Evolutionary conservation across 2,113 vertebrate species (phyloP), one percentile per base, ranked within the genome.

Genomic region (Numida meleagris): DNA sequence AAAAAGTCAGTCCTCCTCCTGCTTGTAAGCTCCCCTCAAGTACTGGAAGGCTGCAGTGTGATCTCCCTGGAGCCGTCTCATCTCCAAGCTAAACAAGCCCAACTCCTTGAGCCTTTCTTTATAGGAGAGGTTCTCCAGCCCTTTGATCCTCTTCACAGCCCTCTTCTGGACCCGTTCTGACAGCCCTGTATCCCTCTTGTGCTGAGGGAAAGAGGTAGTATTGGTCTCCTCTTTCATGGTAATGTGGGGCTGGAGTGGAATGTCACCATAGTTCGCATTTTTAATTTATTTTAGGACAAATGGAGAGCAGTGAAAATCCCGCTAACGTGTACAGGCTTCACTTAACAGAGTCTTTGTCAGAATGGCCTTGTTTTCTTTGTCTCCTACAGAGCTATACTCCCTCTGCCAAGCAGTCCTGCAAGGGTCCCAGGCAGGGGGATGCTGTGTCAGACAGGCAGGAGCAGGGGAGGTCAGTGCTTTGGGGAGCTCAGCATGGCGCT

Each of bases 151-250:
- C 51, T 53, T 53, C 27, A 6, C 31, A 27, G 15, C 27, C 15
- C 15, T 53, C 5, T 27, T 31, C 27, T 53, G 27, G 51, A 53
- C 51, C 51, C 31, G 51, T 15, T 29, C 25, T 15, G 17, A 53
- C 51, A 53, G 15, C 51, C 31, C 51, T 5, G 5, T 5, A 6
- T 53, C 51, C 51, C 15, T 17, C 51, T 31, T 53, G 15, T 5
- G 9, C 51, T 53, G 51, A 5, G 14, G 15, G 27, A 31, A 53
- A 53, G 51, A 67, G 53, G 11, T 34, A 55, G 12, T 46, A 36
- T 8, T 13, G 27, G 2, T 45, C 43, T 72, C 20, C 31, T 78
- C 20, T 55, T 80, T 25, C 0, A 0, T 40, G 38, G 24, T 27
- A 42, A 43, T 0, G 0, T 19, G 7, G 10, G 45, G 25, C 29